Conservation (phyloP, 2,888 invertebrate genomes). For the Capitulum mitella region DNA sequence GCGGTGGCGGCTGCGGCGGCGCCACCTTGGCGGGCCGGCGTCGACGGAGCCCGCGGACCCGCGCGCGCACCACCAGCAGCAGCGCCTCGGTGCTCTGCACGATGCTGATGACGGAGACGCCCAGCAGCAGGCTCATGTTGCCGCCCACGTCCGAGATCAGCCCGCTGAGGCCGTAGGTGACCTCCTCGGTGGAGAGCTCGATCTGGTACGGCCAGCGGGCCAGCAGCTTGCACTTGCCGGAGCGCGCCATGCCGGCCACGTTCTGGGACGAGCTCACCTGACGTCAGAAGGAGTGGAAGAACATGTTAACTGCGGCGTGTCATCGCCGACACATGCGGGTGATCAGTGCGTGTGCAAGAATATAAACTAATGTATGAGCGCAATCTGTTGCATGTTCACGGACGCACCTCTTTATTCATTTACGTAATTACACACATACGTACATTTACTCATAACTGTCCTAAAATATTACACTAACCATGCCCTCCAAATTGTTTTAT, state of each 20-base stretch:
- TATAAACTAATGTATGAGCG: too few relatives aligned
- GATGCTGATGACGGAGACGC: slow-evolving; percentile 13
- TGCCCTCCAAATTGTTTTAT: too few relatives aligned
- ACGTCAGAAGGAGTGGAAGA: too few relatives aligned
- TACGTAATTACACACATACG: too few relatives aligned
- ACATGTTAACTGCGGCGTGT: too few relatives aligned
- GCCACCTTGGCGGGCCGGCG: neutral
- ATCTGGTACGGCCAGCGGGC: neutral
- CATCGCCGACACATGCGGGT: too few relatives aligned
- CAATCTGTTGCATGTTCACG: too few relatives aligned
- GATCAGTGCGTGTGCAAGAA: too few relatives aligned
- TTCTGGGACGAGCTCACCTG: neutral
- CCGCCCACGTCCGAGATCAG: slow-evolving; percentile 17
- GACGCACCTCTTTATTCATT: too few relatives aligned
- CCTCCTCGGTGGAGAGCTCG: neutral
- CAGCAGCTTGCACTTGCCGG: neutral
- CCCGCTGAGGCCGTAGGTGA: neutral
- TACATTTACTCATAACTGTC: too few relatives aligned
- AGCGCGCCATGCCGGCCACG: neutral
- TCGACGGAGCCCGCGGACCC: neutral
- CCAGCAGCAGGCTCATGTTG: slow-evolving; percentile 22
- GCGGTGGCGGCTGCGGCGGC: too few relatives aligned
- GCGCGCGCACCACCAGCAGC: neutral
- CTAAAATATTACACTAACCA: too few relatives aligned
- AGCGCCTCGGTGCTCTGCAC: neutral